Evolutionary conservation across 2,888 invertebrate species (phyloP).

Genomic region (Bugula neritina): DNA sequence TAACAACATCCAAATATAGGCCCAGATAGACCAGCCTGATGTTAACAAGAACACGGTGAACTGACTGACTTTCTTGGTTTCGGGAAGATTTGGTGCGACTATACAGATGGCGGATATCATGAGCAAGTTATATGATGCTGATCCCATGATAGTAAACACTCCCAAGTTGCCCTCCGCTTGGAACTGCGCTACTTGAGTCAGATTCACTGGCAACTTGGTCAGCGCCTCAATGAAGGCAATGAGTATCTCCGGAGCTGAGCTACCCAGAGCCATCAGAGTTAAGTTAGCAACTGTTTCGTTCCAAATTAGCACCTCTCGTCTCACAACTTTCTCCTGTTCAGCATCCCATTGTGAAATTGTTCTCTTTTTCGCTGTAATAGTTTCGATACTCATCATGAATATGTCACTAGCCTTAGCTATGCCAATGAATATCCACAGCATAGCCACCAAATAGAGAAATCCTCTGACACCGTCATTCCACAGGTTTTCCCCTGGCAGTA

Average conservation of each 20-base stretch:
- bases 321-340: conserved; percentile 40
- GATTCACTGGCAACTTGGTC: not conserved
- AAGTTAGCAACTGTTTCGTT: conserved; percentile 51
- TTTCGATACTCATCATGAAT: conserved; percentile 50
- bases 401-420: conserved; percentile 48
- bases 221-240: conserved; percentile 41
- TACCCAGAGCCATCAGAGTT: conserved; percentile 49
- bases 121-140: conserved; percentile 49
- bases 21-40: conserved; percentile 46
- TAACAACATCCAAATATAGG: conserved; percentile 51
- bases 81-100: conserved; percentile 38
- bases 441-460: conserved; percentile 44
- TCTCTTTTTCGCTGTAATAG: conserved; percentile 46
- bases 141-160: conserved; percentile 49
- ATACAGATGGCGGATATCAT: conserved; percentile 48
- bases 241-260: conserved; percentile 49
- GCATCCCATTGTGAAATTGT: conserved; percentile 44
- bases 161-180: conserved; percentile 39
- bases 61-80: conserved; percentile 41
- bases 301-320: conserved; percentile 46
- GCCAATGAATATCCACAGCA: conserved; percentile 46
- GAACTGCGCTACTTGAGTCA: not conserved
- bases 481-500: conserved; percentile 49
- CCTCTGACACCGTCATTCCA: conserved; percentile 41
- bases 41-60: conserved; percentile 47